phyloP scores from a whole-genome alignment of 2,113 vertebrate species.

The Plotosus lineatus region DNA sequence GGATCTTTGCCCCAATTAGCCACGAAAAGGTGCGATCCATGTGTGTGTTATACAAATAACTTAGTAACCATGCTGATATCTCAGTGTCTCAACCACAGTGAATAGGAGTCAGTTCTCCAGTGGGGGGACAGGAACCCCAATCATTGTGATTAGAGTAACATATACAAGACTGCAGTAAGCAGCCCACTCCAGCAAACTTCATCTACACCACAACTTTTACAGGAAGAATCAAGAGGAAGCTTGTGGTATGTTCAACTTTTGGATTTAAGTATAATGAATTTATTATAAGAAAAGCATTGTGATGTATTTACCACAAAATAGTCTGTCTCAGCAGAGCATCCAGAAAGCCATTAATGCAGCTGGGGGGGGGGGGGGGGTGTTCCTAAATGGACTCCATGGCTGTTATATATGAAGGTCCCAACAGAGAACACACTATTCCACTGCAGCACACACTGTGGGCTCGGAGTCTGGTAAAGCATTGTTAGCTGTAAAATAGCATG shows the following conservation, averaged over 20 bases:
- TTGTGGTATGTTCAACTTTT: not conserved
- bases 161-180: not conserved
- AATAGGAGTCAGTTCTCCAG: not conserved
- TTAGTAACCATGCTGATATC: not conserved
- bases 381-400: conserved; percentile 66
- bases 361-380: no score
- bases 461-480: not conserved
- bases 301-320: conserved; percentile 10
- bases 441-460: not conserved
- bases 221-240: not conserved
- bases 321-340: not conserved
- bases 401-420: conserved; percentile 10
- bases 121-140: not conserved
- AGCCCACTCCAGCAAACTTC: not conserved
- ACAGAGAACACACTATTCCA: not conserved
- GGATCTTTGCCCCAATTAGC: no score
- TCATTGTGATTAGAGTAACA: conserved; percentile 1
- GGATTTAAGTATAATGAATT: not conserved
- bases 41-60: not conserved
- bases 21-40: no score
- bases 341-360: conserved; percentile 68
- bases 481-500: not conserved
- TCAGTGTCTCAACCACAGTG: not conserved
- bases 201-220: not conserved
- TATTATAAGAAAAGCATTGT: not conserved